Evolutionary conservation across 1,140 invertebrate genomes (phyloP), one percentile per base, ranked within the genome.

Genomic region (Drosophila auraria): DNA sequence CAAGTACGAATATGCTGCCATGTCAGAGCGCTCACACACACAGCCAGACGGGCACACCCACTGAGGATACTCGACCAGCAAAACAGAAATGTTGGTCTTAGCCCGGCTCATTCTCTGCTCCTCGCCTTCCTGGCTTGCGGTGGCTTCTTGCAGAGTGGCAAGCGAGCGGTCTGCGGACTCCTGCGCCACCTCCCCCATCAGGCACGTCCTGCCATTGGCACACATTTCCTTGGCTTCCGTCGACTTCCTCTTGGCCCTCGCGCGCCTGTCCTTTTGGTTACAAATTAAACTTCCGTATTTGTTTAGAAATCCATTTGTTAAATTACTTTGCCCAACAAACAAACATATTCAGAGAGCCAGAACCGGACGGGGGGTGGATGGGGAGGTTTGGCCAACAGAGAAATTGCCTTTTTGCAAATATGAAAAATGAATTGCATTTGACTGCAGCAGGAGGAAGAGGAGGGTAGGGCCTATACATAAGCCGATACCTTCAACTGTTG

Each of bases 241-340:
- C 54, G 44, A 65, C 69, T 63, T 62, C 63, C 56, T 58, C 47
- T 60, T 36, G 14, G 40, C 45, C 77, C 83, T 78, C 74, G 76
- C 75, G 79, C 82, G 72, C 87, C 66, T 87, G 87, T 90, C 86
- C 87, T 87, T 91, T 80, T 86, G 78, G 84, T 91, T 91, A 91
- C 89, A 91, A 91, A 91, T 91, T 91, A 91, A 91, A 91, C 87
- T 84, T 91, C 89, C 89, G 89, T 91, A 91, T 91, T 91, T 91
- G 89, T 91, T 91, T 89, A 84, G 89, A 91, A 91, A 91, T 91
- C 89, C 89, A 91, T 91, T 91, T 91, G 89, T 91, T 91, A 91
- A 91, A 91, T 91, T 91, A 91, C 89, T 91, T 91, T 82, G 81
- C 77, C 84, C 66, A 58, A 54, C 75, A 38, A 53, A 59, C 61